Base-by-base conservation (phyloP, 2,113 vertebrate genomes). In the Paramisgurnus dabryanus region DNA sequence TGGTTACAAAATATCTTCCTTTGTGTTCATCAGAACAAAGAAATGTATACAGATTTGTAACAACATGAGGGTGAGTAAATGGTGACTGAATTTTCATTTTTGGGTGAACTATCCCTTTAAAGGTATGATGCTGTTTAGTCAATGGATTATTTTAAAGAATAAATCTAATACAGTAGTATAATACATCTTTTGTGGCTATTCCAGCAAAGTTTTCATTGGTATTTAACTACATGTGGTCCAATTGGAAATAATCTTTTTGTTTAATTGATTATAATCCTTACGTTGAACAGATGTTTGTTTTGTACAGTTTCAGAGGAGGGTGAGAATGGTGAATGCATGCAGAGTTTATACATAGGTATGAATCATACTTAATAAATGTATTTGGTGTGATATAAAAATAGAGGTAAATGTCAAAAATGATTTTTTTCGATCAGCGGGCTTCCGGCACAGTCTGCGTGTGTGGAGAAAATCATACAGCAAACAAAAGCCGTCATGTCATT, bases 381-480 rank as follows among this genome's bases (percentile, higher is more conserved):
- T 27, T 60, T 43, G 22, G 9, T 40, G 9, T 43, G 17, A 61
- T 8, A 40, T 40, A 7, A 57, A 71, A n/a, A 40, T 1, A 6
- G 22, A 34, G 27, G 3, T 34, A 34, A 34, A 27, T 9, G 7
- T 75, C 49, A 18, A 18, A 67, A 43, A 18, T 53, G 7, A 34
- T 34, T 18, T 82, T 50, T 43, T 80, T 61, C 17, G n/a, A 27
- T 65, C 89, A 98, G 97, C 96, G 57, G 96, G 96, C 4, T 98
- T 98, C 89, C 94, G 95, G 0, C 93, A 92, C 67, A 98, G 96
- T 61, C 93, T 97, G 91, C 94, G 95, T 17, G 91, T 96, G 0
- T 96, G 94, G 64, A 94, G 94, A 85, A 92, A 90, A 50, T 88
- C 92, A 0, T 84, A 79, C 70, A 85, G 82, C 82, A 87, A 75